These are phyloP conservation scores for Speoplatyrhinus poulsoni DNA, from an alignment of 2,113 vertebrate genomes.

Conservation along the genomic window DNA sequence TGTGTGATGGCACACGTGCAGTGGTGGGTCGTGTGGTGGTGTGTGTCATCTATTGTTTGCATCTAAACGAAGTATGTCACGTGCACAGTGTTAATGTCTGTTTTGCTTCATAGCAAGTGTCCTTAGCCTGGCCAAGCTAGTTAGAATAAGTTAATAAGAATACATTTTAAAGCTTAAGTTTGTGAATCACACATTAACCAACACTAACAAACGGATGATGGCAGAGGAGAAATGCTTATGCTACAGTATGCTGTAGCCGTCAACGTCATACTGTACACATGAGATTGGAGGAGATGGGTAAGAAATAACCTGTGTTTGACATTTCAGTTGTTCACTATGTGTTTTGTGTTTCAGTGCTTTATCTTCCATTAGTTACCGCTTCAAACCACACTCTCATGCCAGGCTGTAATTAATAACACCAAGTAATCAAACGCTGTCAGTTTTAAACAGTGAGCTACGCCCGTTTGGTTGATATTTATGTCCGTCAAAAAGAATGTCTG, in stretches of 20 bases:
- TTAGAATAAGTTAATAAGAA: background rate
- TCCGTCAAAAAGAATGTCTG: slow-evolving; percentile 53
- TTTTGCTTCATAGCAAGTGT: slow-evolving; percentile 17
- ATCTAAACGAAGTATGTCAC: slow-evolving; percentile 44
- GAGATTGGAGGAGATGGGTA: slow-evolving; percentile 63
- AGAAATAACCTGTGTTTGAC: slow-evolving; percentile 41
- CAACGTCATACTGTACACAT: slow-evolving; percentile 15
- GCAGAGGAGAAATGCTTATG: slow-evolving; percentile 17
- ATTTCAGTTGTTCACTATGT: slow-evolving; percentile 49
- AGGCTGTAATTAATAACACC: slow-evolving; percentile 47
- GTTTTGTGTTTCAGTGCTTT: slow-evolving; percentile 53
- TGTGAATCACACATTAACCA: background rate
- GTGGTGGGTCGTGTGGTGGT: slow-evolving; percentile 35
- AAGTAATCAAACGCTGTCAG: slow-evolving; percentile 38
- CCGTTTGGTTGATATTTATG: slow-evolving; percentile 62
- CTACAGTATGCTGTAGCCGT: slow-evolving; percentile 22
- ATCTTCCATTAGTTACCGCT: slow-evolving; percentile 36
- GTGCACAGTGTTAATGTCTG: slow-evolving; percentile 22
- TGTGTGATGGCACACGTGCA: slow-evolving; percentile 32
- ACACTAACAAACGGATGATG: slow-evolving; percentile 22
- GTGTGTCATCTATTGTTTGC: slow-evolving; percentile 28
- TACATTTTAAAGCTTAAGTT: background rate
- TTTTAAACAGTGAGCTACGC: slow-evolving; percentile 45
- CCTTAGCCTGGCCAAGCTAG: slow-evolving; percentile 20
- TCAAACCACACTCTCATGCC: slow-evolving; percentile 29